phyloP scores from a whole-genome alignment of 2,113 vertebrate genomes.

The Sapajus apella region DNA sequence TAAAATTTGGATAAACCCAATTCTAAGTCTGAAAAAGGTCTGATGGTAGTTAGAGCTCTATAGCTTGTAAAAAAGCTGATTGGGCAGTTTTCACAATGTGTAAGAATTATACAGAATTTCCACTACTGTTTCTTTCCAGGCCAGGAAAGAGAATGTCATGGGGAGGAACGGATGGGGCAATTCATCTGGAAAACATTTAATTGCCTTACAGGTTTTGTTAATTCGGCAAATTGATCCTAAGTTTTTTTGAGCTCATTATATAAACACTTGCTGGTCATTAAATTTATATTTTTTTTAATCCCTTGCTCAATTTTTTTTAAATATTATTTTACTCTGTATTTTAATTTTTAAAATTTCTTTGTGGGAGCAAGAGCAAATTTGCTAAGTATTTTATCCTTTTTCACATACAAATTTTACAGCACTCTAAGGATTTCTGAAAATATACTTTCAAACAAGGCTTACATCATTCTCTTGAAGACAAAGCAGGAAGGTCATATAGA shows the following conservation, averaged over 20 bases:
- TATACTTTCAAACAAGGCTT: background rate
- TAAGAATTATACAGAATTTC: constrained; percentile 33
- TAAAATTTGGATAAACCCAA: background rate
- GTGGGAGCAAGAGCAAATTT: background rate
- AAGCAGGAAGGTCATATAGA: background rate
- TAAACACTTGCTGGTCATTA: background rate
- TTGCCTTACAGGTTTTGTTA: constrained; percentile 29
- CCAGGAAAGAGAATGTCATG: background rate
- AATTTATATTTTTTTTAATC: background rate
- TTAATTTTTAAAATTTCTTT: constrained; percentile 30
- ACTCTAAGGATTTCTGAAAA: background rate
- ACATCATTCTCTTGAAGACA: background rate
- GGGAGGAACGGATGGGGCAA: background rate
- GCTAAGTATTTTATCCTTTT: background rate
- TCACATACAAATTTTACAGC: background rate
- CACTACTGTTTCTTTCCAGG: background rate
- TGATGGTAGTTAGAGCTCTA: background rate
- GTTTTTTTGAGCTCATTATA: background rate
- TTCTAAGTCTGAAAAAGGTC: background rate
- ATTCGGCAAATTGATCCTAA: background rate
- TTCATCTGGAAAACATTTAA: background rate
- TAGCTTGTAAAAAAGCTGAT: constrained; percentile 13
- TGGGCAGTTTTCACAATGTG: background rate
- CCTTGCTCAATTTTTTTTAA: background rate
- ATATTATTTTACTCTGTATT: background rate